Base-by-base conservation (phyloP, 2,888 invertebrate species). In the Erannis defoliaria region DNA sequence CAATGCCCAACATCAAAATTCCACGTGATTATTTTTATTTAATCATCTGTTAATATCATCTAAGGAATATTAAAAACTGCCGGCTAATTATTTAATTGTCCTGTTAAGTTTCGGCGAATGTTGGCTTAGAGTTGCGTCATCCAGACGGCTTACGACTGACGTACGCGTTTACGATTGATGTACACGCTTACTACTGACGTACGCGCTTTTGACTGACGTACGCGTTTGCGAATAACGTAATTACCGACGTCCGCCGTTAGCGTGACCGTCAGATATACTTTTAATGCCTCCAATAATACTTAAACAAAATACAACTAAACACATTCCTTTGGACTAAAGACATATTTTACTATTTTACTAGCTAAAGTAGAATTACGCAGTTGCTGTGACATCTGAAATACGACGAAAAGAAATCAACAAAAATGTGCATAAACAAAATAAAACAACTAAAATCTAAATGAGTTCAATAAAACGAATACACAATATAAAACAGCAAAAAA, bases 331-430 rank as follows among this genome's bases (percentile, higher is more conserved):
- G 46, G 5, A 5, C 71, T 66, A 64, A 81, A 62, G 63, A 89
- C 64, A 62, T 82, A 70, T 29, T 71, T 76, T 33, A 87, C 73
- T 54, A 82, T 82, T 68, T 76, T 85, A 82, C 82, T 82, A 43
- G 82, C 53, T 53, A 83, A 71, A 72, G 74, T 75, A 60, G 73
- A 58, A 59, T 72, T 80, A 73, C 72, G 76, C 53, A 70, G 75
- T 55, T 67, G 74, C 62, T 73, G 74, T 74, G 76, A 84, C 60
- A 88, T 84, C 89, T 89, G 89, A 86, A 86, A 85, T 46, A 33
- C 46, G 46, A 46, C 5, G 9, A 46, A 31, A 29, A 46, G 29
- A 33, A 18, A 18, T 46, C 12, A 46, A 46, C 18, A 46, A 46
- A 40, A 40, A 46, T 0, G 6, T 71, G 74, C 69, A 78, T 62